Percentiles rank a stretch among this genome's conserved stretches.
Conservation (phyloP, 2,113 vertebrate species). For the Nothoprocta perdicaria region DNA sequence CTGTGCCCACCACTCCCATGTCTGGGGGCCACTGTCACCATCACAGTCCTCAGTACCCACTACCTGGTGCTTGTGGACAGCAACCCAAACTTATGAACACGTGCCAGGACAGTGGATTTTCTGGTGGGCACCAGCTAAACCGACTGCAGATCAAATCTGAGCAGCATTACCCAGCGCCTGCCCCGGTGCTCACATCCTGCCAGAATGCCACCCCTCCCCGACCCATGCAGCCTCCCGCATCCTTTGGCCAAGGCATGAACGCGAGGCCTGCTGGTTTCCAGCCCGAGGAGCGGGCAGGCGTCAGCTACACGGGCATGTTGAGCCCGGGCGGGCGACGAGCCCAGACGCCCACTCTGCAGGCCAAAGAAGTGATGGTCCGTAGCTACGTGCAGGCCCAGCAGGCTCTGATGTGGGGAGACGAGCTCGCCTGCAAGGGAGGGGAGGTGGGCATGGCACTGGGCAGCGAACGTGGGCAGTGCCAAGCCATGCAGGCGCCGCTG, state of each 20-base stretch:
- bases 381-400: slow-evolving; percentile 95
- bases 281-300: slow-evolving; percentile 30
- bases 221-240: slow-evolving; percentile 44
- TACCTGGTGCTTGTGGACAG: slow-evolving; percentile 48
- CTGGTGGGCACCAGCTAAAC: slow-evolving; percentile 53
- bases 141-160: slow-evolving; percentile 88
- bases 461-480: slow-evolving; percentile 72
- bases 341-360: slow-evolving; percentile 86
- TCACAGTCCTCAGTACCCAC: slow-evolving; percentile 70
- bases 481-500: slow-evolving; percentile 68
- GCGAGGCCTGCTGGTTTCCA: slow-evolving; percentile 71
- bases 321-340: slow-evolving; percentile 62
- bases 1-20: background rate
- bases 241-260: slow-evolving; percentile 65
- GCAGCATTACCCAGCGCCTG: slow-evolving; percentile 83
- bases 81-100: background rate
- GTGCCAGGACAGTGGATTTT: slow-evolving; percentile 51
- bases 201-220: slow-evolving; percentile 74
- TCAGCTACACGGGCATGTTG: slow-evolving; percentile 66
- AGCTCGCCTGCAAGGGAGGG: slow-evolving; percentile 42
- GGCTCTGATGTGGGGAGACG: slow-evolving; percentile 92
- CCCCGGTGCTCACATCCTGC: slow-evolving; percentile 81
- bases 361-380: slow-evolving; percentile 93
- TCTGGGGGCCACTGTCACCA: slow-evolving; percentile 48
- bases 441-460: slow-evolving; percentile 43